Evolutionary conservation across 2,797 vertebrate genomes (phyloP), one percentile per base, ranked within the genome.

Genomic region (Crossoptilon crossoptilon): DNA sequence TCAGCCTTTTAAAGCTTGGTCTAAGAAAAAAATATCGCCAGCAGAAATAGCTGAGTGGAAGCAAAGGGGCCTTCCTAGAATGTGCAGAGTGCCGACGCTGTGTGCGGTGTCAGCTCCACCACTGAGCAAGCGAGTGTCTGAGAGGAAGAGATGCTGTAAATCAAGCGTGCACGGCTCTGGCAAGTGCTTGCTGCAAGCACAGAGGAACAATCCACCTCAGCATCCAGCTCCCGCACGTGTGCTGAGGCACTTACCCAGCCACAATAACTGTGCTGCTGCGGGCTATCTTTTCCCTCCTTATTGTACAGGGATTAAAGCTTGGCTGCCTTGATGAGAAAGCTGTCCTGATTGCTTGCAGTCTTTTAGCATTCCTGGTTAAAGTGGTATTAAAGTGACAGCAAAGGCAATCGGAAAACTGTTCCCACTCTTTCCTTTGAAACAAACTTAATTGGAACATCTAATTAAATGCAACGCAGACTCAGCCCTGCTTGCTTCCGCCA

Each of bases 261-360:
- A 72, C 68, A 37, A 5, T 6, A 49, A 53, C 39, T 4, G 2
- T 81, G 91, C 94, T 95, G 82, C 94, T 95, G 82, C 93, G 58
- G 89, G 89, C 51, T 51, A 26, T 88, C 87, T 68, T 79, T 71
- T 74, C 31, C 71, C n/a, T 79, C 33, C 68, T 82, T n/a, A 68
- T 87, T 92, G 87, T 68, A 78, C 14, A 13, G 60, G 58, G 79
- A 91, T 94, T 91, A 93, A 79, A 41, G 92, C 73, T 79, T 18
- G 88, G 63, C 77, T 95, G 91, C 63, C 82, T 67, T 14, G 51
- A 86, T 88, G 88, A 64, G 76, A 49, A 78, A 75, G 43, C 76
- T 73, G 76, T 29, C 70, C 72, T 3, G 10, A 51, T 72, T 63
- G 78, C 63, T 67, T 21, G 1, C 55, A 49, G 79, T 64, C 43